phyloP scores from a whole-genome alignment of 2,113 vertebrate genomes.

The Mastomys coucha region DNA sequence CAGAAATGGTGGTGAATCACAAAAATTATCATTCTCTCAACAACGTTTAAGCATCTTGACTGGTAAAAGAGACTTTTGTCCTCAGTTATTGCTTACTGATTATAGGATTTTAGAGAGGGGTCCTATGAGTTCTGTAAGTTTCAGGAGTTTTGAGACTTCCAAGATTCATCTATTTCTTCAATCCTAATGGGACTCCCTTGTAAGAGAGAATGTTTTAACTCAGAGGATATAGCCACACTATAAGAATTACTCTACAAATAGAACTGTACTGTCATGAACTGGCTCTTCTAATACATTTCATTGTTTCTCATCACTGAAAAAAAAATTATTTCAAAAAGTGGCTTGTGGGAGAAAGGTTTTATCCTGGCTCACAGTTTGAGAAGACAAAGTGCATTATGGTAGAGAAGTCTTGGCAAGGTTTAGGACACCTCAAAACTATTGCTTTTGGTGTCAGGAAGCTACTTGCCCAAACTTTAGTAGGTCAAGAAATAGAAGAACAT shows the following conservation, averaged over 20 bases:
- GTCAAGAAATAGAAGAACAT: not conserved
- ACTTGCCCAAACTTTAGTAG: not conserved
- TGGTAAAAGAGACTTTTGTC: not conserved
- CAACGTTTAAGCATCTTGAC: not conserved
- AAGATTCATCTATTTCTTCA: not conserved
- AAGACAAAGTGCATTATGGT: not conserved
- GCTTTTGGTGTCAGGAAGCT: not conserved
- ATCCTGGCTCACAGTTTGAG: not conserved
- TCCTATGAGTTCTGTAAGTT: not conserved
- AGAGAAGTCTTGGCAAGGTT: not conserved
- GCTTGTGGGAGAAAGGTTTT: not conserved
- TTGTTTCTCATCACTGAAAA: not conserved
- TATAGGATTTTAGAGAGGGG: not conserved
- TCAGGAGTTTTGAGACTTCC: not conserved
- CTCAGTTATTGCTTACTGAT: not conserved
- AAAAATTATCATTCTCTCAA: not conserved
- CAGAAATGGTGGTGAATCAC: not conserved
- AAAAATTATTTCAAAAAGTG: not conserved
- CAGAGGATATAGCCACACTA: not conserved
- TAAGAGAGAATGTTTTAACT: not conserved
- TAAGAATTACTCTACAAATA: not conserved
- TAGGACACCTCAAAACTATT: not conserved
- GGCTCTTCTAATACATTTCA: not conserved
- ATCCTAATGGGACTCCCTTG: not conserved
- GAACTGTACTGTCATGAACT: not conserved